Evolutionary conservation across 2,113 vertebrate species (phyloP).

Genomic region (Acanthisitta chloris): DNA sequence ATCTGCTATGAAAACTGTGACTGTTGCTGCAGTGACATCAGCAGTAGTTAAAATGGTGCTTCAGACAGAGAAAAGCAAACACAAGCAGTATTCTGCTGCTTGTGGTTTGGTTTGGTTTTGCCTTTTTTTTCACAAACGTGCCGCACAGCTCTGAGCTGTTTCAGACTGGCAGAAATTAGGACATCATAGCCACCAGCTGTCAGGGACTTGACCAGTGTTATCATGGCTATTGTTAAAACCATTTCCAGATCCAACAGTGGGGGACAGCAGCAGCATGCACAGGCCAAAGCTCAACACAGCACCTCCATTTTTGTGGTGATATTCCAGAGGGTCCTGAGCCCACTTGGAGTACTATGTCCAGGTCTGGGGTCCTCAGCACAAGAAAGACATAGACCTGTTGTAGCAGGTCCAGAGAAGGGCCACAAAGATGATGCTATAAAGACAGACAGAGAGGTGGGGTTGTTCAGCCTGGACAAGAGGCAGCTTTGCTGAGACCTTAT

Average conservation of each 20-base stretch:
- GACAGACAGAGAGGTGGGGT: not conserved
- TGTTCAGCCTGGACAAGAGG: not conserved
- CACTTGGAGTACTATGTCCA: not conserved
- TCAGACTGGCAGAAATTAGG: not conserved
- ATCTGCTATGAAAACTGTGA: constrained; percentile 23
- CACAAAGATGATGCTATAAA: not conserved
- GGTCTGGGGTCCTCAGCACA: not conserved
- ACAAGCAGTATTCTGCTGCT: not conserved
- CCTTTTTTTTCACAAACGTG: not conserved
- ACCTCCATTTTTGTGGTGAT: not conserved
- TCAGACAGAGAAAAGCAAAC: not conserved
- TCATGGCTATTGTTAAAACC: not conserved
- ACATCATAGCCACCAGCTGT: not conserved
- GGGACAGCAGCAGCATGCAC: not conserved
- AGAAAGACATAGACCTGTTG: not conserved
- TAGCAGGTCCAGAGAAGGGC: not conserved
- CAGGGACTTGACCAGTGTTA: not conserved
- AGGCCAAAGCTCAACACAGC: not conserved
- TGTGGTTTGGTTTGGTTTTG: accelerated
- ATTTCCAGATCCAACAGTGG: not conserved
- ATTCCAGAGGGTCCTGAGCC: not conserved
- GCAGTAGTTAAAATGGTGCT: not conserved
- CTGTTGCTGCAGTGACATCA: not conserved
- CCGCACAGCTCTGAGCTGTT: not conserved
- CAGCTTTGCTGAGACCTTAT: not conserved